A percentile compares a stretch with the other conserved stretches of the same genome.
Evolutionary conservation across 2,797 vertebrate species (phyloP).

Genomic region (Petrocephalus schoutedeni): DNA sequence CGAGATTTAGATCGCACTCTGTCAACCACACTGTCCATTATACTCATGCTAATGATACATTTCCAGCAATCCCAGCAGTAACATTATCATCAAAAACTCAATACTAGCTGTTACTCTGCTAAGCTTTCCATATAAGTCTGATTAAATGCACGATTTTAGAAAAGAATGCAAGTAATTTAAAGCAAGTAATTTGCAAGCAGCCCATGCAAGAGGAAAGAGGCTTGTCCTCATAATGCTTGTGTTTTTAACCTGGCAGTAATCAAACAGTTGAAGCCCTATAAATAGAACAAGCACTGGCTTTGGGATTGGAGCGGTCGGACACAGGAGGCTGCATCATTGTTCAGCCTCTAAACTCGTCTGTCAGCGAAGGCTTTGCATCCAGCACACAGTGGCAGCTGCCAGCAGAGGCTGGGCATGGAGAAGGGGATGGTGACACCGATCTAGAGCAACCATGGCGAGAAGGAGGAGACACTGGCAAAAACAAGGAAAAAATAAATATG

Average conservation of each 20-base stretch:
- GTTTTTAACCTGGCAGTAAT: background rate
- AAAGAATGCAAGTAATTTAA: conserved; percentile 2
- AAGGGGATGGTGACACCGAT: background rate
- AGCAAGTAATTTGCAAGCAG: background rate
- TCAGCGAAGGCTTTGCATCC: background rate
- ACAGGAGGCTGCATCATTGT: background rate
- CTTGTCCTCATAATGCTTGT: background rate
- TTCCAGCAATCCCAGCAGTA: background rate
- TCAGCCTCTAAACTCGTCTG: background rate
- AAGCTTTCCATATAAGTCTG: background rate
- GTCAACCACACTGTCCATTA: background rate
- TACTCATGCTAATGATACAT: background rate
- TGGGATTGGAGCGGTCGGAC: background rate
- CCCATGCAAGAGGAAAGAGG: background rate
- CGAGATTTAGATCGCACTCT: background rate
- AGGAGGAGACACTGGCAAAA: background rate
- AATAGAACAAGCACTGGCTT: background rate
- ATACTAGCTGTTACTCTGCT: background rate
- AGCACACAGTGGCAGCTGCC: background rate
- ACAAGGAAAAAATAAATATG: background rate
- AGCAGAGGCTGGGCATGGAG: background rate
- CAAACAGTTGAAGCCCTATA: conserved; percentile 5
- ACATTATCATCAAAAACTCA: background rate
- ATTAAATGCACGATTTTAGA: background rate
- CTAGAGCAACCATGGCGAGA: background rate